Percentiles rank a stretch among this genome's conserved stretches.
These are phyloP conservation scores for Arctopsyche grandis DNA, from an alignment of 1,140 invertebrate genomes.

Conservation along the genomic window DNA sequence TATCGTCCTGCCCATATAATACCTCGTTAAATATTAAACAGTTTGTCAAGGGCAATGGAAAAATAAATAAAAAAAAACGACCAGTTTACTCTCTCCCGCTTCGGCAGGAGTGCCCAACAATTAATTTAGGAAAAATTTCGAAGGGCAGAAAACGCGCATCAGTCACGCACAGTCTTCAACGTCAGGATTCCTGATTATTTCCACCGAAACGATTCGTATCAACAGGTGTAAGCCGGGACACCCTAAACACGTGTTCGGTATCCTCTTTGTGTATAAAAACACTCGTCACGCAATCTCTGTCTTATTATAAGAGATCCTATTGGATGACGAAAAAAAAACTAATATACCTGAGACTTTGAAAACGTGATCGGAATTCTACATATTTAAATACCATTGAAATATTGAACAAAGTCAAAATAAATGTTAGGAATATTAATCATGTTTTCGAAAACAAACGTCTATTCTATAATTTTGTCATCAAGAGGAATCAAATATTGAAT, in stretches of 20 bases:
- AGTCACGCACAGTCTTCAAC: not conserved
- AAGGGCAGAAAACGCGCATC: conserved; percentile 1
- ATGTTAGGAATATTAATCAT: too few species aligned
- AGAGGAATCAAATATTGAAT: too few species aligned
- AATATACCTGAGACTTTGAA: not conserved
- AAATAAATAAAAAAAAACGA: not conserved
- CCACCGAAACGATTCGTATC: conserved; percentile 18
- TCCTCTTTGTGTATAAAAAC: not conserved
- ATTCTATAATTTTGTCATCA: too few species aligned
- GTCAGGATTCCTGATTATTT: conserved; percentile 17
- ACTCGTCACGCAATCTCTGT: conserved; percentile 7
- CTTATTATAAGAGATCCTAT: not conserved
- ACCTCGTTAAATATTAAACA: conserved; percentile 52
- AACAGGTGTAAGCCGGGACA: conserved; percentile 14
- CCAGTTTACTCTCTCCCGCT: too few species aligned
- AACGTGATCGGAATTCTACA: conserved; percentile 1
- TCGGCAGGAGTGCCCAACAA: not conserved
- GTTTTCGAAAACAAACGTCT: too few species aligned
- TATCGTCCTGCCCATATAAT: conserved; percentile 37
- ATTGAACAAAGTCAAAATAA: too few species aligned
- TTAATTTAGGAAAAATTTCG: not conserved
- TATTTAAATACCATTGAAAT: too few species aligned
- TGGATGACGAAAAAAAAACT: not conserved
- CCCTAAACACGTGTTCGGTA: conserved; percentile 19
- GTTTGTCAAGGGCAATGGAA: conserved; percentile 5